Evolutionary conservation across 2,113 vertebrate genomes (phyloP).

Genomic region (Salvelinus namaycush): DNA sequence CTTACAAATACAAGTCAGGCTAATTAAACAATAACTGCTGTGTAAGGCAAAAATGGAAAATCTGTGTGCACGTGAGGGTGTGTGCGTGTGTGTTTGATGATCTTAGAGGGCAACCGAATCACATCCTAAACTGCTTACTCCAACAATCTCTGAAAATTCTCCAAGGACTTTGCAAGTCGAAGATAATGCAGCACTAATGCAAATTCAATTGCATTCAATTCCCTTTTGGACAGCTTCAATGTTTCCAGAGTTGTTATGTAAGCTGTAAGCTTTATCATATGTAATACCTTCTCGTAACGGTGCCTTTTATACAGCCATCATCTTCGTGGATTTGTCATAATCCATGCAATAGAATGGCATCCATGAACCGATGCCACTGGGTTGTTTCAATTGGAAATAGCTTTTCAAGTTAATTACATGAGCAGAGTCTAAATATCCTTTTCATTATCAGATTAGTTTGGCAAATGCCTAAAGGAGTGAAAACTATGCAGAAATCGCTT

Average conservation of each 20-base stretch:
- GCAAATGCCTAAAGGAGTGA: too few relatives aligned
- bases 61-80: background rate
- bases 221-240: background rate
- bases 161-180: slow-evolving; percentile 9
- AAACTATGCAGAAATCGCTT: too few relatives aligned
- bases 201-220: background rate
- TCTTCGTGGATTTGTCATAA: background rate
- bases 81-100: background rate
- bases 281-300: background rate
- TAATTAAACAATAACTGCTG: too few relatives aligned
- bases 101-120: slow-evolving; percentile 22
- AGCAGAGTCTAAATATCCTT: background rate
- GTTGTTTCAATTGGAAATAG: background rate
- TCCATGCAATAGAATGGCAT: background rate
- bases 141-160: slow-evolving; percentile 8
- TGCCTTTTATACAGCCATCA: background rate
- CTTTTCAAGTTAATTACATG: too few relatives aligned
- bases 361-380: background rate
- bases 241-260: slow-evolving; percentile 1
- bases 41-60: background rate
- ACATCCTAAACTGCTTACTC: slow-evolving; percentile 27
- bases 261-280: background rate
- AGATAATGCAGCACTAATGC: slow-evolving; percentile 13
- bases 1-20: too few relatives aligned
- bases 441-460: too few relatives aligned